These are phyloP conservation scores for Mnemiopsis leidyi DNA, from an alignment of 37 sponge, comb jelly and placozoan species.

Conservation along the genomic window DNA sequence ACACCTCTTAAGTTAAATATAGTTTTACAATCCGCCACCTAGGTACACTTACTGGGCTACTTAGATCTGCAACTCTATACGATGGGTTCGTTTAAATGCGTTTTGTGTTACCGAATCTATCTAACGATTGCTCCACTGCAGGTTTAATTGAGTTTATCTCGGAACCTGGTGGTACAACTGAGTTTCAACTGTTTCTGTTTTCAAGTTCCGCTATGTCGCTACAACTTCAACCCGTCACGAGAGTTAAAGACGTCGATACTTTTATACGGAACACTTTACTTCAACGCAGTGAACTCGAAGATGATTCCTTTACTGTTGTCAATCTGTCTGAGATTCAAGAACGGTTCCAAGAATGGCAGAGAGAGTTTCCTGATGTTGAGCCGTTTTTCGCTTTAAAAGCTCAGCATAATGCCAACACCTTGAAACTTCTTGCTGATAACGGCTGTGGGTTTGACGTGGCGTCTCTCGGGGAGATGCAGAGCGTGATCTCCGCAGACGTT, in stretches of 20 bases:
- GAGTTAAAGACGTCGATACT: neutral
- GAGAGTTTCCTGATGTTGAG: neutral
- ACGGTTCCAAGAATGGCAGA: conserved; percentile 2
- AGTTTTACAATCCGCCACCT: too few relatives aligned
- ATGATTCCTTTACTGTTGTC: conserved; percentile 14
- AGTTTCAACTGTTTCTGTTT: too few relatives aligned
- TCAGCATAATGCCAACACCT: neutral
- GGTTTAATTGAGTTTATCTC: neutral
- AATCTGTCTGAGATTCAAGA: neutral
- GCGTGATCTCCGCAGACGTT: neutral
- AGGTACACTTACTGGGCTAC: too few relatives aligned
- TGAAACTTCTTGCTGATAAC: neutral
- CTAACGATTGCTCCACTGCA: neutral
- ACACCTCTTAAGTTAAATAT: too few relatives aligned
- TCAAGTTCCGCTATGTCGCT: neutral
- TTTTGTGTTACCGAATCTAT: neutral
- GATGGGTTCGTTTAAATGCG: too few relatives aligned
- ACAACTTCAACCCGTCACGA: neutral
- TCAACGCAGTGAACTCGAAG: neutral
- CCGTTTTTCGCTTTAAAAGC: conserved; percentile 49
- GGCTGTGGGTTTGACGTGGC: conserved; percentile 47
- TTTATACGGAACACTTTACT: neutral
- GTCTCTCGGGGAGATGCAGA: conserved; percentile 5
- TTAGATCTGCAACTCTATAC: too few relatives aligned
- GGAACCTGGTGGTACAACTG: neutral